Percentiles rank a stretch among this genome's conserved stretches.
Conservation (phyloP, 2,113 vertebrate species). For the Hippolais icterina region DNA sequence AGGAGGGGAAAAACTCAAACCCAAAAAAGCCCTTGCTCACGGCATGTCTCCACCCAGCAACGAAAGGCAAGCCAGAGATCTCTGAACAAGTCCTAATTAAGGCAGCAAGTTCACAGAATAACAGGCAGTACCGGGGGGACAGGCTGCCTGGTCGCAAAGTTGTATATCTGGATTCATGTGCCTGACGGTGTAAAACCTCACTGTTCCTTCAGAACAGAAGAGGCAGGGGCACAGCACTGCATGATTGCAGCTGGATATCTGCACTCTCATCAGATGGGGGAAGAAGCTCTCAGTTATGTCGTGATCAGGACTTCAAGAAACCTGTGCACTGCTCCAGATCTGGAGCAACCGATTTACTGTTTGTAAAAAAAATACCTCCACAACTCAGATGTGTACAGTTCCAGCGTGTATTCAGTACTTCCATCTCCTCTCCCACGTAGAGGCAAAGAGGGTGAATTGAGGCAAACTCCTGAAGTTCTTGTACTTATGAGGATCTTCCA, state of each 20-base stretch:
- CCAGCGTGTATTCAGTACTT: background rate
- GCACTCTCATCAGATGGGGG: background rate
- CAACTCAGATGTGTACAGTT: background rate
- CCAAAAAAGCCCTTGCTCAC: constrained; percentile 27
- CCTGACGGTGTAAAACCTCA: background rate
- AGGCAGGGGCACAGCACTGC: background rate
- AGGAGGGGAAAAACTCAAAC: constrained; percentile 27
- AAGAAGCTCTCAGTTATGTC: background rate
- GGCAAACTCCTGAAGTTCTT: background rate
- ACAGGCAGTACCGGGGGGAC: background rate
- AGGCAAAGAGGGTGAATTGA: background rate
- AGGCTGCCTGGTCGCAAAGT: background rate
- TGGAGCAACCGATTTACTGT: background rate
- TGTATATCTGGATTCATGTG: background rate
- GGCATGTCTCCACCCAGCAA: constrained; percentile 44
- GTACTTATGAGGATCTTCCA: background rate
- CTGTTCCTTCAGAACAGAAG: background rate
- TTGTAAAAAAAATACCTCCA: background rate
- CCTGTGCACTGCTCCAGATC: background rate
- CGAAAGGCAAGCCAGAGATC: constrained; percentile 41
- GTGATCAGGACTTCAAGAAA: background rate
- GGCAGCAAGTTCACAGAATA: constrained; percentile 18
- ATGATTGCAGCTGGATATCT: background rate
- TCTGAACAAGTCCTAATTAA: constrained; percentile 50
- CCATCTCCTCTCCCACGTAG: background rate